Percentiles rank a stretch among this genome's conserved stretches.
Evolutionary conservation across 2,113 vertebrate genomes (phyloP).

Genomic region (Passer domesticus): DNA sequence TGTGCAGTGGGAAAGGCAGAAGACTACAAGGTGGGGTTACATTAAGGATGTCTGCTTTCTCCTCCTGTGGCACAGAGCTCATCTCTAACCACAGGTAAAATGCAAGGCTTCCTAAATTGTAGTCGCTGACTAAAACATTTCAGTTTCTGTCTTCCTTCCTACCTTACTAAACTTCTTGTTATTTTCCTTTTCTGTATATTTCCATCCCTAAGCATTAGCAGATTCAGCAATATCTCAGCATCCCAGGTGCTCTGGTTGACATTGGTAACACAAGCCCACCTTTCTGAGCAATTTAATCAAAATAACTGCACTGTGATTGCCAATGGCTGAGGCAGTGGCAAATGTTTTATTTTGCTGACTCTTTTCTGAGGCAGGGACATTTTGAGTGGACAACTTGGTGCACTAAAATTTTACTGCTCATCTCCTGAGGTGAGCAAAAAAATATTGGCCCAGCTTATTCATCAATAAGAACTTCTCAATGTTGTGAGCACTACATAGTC

Average conservation of each 20-base stretch:
- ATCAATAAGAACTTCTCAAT: background rate
- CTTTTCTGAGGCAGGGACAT: background rate
- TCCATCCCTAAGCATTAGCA: background rate
- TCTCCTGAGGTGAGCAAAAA: background rate
- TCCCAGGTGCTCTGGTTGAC: background rate
- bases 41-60: background rate
- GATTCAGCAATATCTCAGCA: background rate
- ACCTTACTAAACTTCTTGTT: background rate
- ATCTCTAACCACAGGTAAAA: background rate
- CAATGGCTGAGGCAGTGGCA: background rate
- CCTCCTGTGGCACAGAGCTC: background rate
- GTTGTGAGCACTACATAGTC: background rate
- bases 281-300: background rate
- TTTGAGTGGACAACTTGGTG: background rate
- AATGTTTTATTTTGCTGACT: conserved; percentile 7
- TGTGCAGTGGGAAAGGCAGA: background rate
- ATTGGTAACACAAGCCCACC: background rate
- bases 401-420: background rate
- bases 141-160: background rate
- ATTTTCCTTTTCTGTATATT: background rate
- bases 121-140: background rate
- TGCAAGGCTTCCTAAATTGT: background rate
- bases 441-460: background rate
- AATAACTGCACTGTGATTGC: background rate
- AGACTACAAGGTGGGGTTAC: background rate